Conservation (phyloP, 2,113 vertebrate species). For the Notiomystis cincta region DNA sequence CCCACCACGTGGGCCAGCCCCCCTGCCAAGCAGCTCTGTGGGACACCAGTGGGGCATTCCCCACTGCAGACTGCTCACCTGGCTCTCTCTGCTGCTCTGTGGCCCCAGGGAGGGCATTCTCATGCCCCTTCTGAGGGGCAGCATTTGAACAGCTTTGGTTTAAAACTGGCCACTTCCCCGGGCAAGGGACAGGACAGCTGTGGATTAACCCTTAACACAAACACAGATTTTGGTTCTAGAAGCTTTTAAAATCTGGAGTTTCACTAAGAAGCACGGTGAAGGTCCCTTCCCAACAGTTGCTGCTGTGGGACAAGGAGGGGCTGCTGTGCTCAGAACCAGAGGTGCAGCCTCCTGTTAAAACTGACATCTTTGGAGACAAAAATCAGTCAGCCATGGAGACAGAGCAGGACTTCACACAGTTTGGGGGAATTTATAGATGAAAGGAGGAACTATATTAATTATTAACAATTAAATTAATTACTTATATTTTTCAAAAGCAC, state of each 20-base stretch:
- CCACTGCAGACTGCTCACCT: not conserved
- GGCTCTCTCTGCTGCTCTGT: not conserved
- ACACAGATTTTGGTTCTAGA: not conserved
- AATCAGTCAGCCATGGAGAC: not conserved
- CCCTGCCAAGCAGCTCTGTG: not conserved
- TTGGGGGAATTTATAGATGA: not conserved
- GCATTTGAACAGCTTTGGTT: not conserved
- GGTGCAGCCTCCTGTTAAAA: not conserved
- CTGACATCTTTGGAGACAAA: not conserved
- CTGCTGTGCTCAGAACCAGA: not conserved
- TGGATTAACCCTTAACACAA: not conserved
- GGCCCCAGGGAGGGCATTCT: not conserved
- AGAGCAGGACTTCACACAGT: not conserved
- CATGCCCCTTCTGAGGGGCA: not conserved
- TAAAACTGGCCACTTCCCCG: not conserved
- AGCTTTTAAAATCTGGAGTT: not conserved
- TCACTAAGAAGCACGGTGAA: not conserved
- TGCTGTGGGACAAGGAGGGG: not conserved
- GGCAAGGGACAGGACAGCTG: not conserved
- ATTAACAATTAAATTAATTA: too few species aligned
- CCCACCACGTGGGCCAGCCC: fast-evolving
- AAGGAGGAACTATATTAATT: too few species aligned
- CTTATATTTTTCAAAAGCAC: not conserved
- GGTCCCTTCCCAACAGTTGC: not conserved
- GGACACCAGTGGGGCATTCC: fast-evolving